Percentiles rank a stretch among this genome's conserved stretches.
Evolutionary conservation across 2,888 invertebrate species (phyloP).

Genomic region (Philopedon plagiatum): DNA sequence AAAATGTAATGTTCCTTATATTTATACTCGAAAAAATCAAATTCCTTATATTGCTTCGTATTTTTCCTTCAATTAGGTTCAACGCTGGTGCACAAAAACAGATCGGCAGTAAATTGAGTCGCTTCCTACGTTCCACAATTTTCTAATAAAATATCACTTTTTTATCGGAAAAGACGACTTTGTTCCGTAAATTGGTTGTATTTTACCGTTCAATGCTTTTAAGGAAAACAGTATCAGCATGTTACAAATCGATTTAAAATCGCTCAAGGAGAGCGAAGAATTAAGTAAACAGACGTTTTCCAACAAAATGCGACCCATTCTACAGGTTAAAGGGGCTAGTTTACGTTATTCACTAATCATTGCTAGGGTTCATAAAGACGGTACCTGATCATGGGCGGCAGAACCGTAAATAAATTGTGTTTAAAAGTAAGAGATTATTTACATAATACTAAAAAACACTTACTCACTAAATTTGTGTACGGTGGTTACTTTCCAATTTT

Average conservation of each 20-base stretch:
- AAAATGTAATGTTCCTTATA: no score
- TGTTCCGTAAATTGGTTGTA: conserved; percentile 30
- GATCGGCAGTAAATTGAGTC: conserved; percentile 30
- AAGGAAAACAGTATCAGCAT: conserved; percentile 10
- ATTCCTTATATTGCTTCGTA: not conserved
- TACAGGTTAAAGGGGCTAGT: not conserved
- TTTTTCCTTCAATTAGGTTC: conserved; percentile 14
- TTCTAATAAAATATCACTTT: conserved; percentile 42
- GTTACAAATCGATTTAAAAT: conserved; percentile 26
- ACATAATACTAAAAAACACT: no score
- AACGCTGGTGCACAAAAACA: conserved; percentile 8
- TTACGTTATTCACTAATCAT: no score
- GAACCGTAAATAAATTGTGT: no score
- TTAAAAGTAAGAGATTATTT: no score
- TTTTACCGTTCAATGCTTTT: conserved; percentile 41
- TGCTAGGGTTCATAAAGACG: no score
- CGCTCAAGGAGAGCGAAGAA: not conserved
- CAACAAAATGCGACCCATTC: not conserved
- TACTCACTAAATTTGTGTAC: no score
- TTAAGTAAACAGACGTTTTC: not conserved
- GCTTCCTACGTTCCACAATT: conserved; percentile 29
- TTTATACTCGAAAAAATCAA: not conserved
- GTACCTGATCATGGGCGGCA: no score
- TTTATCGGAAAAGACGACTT: conserved; percentile 38
- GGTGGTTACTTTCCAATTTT: no score